Evolutionary conservation across 2,113 vertebrate genomes (phyloP).

Genomic region (Apodemus sylvaticus): DNA sequence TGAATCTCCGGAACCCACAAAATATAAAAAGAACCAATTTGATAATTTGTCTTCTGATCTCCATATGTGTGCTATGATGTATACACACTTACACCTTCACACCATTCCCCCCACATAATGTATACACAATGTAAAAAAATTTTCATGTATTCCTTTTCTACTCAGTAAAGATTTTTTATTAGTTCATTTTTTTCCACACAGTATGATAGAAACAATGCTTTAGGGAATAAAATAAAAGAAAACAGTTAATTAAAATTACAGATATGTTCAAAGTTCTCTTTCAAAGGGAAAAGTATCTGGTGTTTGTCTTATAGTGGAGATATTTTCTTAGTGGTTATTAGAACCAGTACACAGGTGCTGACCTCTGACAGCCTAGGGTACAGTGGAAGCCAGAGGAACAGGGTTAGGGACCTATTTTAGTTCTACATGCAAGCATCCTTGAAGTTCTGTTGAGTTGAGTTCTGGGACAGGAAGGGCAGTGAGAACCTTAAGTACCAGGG

Average conservation of each 20-base stretch:
- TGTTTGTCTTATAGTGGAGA: not conserved
- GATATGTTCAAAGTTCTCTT: not conserved
- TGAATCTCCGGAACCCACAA: not conserved
- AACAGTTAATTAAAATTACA: not conserved
- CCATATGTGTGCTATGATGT: not conserved
- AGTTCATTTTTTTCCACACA: not conserved
- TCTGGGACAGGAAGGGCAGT: not conserved
- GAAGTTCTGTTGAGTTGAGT: not conserved
- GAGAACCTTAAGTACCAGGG: not conserved
- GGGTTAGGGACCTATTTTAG: not conserved
- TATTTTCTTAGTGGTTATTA: not conserved
- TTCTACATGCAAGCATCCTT: not conserved
- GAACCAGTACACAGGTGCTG: not conserved
- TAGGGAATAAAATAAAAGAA: not conserved
- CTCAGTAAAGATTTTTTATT: not conserved
- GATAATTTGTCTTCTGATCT: not conserved
- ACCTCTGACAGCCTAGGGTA: not conserved
- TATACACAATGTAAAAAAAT: not conserved
- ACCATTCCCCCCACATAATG: not conserved
- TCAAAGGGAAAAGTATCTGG: not conserved
- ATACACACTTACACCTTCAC: not conserved
- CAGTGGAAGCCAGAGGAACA: not conserved
- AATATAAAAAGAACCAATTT: not conserved
- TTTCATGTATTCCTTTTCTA: not conserved
- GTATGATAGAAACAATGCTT: not conserved